phyloP scores from a whole-genome alignment of 2,113 vertebrate species.

The Gopherus evgoodei region DNA sequence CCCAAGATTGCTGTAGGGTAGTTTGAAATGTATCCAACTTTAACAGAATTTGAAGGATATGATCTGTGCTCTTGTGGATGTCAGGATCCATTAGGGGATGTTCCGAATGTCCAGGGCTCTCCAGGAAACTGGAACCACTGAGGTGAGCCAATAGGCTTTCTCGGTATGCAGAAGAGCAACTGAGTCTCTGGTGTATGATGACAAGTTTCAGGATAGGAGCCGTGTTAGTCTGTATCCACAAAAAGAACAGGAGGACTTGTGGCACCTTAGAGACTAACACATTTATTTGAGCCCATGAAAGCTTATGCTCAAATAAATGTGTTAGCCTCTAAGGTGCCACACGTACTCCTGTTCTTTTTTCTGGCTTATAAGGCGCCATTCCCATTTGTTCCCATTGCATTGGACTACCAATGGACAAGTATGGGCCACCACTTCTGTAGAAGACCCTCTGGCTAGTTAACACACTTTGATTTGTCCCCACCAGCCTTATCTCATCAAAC shows the following conservation, averaged over 20 bases:
- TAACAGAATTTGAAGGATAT: not conserved
- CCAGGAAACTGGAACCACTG: not conserved
- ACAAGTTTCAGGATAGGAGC: too few relatives aligned
- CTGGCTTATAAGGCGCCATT: not conserved
- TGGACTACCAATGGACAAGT: not conserved
- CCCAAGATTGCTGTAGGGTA: not conserved
- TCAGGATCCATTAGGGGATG: not conserved
- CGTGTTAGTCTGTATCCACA: too few relatives aligned
- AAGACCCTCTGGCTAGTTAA: not conserved
- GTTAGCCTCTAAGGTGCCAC: too few relatives aligned
- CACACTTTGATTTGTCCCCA: not conserved
- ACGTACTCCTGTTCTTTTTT: not conserved
- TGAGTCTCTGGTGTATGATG: not conserved
- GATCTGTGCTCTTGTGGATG: not conserved
- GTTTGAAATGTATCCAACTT: not conserved
- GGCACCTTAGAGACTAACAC: too few relatives aligned
- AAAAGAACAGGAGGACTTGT: too few relatives aligned
- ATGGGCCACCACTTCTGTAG: not conserved
- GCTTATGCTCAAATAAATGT: too few relatives aligned
- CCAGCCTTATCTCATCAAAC: not conserved
- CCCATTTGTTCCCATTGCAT: fast-evolving
- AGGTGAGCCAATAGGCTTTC: not conserved
- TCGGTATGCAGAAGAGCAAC: fast-evolving
- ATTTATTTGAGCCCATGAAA: too few relatives aligned
- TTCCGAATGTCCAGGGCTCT: not conserved